A percentile compares a stretch with the other conserved stretches of the same genome.
Evolutionary conservation across 2,113 vertebrate species (phyloP).

Genomic region (Apodemus sylvaticus): DNA sequence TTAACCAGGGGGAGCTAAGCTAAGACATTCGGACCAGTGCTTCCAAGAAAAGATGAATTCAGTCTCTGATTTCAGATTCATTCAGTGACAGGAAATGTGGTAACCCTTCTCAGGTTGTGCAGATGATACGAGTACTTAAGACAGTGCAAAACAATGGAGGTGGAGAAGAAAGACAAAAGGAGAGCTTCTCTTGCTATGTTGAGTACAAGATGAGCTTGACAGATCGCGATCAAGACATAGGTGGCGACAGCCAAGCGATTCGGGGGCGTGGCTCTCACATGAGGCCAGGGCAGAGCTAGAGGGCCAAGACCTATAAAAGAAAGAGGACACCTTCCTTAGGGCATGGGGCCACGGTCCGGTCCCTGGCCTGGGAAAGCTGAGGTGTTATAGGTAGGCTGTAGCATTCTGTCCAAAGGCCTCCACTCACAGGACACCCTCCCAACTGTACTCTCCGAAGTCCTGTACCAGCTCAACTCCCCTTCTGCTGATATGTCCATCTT

Average conservation of each 20-base stretch:
- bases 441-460: neutral
- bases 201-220: neutral
- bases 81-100: neutral
- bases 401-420: neutral
- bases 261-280: rapidly evolving
- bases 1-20: neutral
- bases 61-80: neutral
- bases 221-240: too few relatives aligned
- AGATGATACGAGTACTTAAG: neutral
- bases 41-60: neutral
- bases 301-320: neutral
- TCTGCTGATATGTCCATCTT: neutral
- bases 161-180: neutral
- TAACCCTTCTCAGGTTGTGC: neutral
- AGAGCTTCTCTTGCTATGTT: rapidly evolving
- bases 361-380: neutral
- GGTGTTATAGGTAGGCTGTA: neutral
- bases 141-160: neutral
- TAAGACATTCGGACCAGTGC: neutral
- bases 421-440: neutral
- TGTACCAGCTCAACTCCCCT: neutral
- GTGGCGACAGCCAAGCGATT: neutral
- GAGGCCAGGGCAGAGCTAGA: neutral
- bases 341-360: neutral
- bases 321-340: neutral